These are phyloP conservation scores for Cichladusa arquata DNA, from an alignment of 2,113 vertebrate species.

Conservation along the genomic window DNA sequence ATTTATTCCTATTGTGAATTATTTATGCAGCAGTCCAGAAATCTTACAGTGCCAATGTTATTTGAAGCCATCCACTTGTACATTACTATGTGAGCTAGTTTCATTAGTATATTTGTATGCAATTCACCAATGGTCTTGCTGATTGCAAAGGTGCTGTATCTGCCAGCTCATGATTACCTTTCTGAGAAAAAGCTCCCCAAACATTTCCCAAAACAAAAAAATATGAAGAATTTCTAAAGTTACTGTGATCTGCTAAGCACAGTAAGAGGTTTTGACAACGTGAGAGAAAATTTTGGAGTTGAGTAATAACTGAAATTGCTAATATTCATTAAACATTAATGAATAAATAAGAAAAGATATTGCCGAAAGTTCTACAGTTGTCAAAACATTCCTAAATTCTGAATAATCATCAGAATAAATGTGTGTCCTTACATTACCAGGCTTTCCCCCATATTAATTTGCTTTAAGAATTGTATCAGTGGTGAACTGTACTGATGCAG, in stretches of 20 bases:
- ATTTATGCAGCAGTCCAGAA: not conserved
- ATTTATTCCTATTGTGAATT: not conserved
- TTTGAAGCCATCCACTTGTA: not conserved
- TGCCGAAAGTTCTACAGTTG: not conserved
- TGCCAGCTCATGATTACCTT: not conserved
- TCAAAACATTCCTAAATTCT: not conserved
- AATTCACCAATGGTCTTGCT: not conserved
- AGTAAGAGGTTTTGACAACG: not conserved
- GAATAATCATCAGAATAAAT: not conserved
- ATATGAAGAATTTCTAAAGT: not conserved
- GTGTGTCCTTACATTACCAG: not conserved
- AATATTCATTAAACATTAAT: not conserved
- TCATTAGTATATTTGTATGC: not conserved
- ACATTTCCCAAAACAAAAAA: not conserved
- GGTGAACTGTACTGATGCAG: not conserved
- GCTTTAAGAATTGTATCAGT: not conserved
- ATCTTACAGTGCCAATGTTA: not conserved
- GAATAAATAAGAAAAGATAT: not conserved
- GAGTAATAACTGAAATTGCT: not conserved
- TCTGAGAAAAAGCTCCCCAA: not conserved
- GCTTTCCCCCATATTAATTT: not conserved
- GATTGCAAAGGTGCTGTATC: not conserved
- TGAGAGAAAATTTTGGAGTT: not conserved
- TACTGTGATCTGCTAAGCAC: not conserved
- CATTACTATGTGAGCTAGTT: not conserved